Evolutionary conservation across 2,888 invertebrate genomes (phyloP), one percentile per base, ranked within the genome.

Genomic region (Zeuzera pyrina): DNA sequence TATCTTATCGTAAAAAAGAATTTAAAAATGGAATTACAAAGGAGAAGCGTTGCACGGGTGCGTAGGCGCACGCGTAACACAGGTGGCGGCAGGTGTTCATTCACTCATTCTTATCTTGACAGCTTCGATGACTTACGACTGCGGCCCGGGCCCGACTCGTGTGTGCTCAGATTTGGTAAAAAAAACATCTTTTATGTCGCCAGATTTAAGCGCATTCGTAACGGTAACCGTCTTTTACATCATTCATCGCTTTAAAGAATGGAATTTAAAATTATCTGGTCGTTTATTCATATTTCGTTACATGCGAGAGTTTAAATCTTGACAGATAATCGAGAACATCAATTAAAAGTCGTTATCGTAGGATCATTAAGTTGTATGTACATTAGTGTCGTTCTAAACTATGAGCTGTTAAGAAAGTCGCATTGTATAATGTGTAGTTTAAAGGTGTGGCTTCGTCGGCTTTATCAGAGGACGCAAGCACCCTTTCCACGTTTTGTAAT

Each of bases 81-180:
- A 70, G 63, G 81, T 76, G 64, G 81, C 72, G 62, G 76, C 79
- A 79, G 78, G 78, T 79, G 79, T 72, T 71, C 78, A 72, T 77
- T 79, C 77, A 72, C 58, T 78, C 77, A 74, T 74, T 79, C 76
- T 81, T 79, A 81, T 81, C 81, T 78, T 73, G 81, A 78, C 81
- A 83, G 77, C 65, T 71, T 67, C 70, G 77, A 81, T 83, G 81
- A 83, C 72, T 78, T 79, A 83, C 77, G 76, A 53, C 60, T 52
- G 57, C 53, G 59, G 40, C 57, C 50, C 46, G 55, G 55, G 52
- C 58, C 62, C 63, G 60, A 57, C 48, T 62, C 65, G 69, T 72
- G 72, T 76, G 64, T 76, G 64, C 69, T 72, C 31, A 32, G 40
- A 68, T 78, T 77, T 68, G 65, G 60, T 67, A 59, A 60, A 67